Evolutionary conservation across 2,888 invertebrate genomes (phyloP).

Genomic region (Ormyrus nitidulus): DNA sequence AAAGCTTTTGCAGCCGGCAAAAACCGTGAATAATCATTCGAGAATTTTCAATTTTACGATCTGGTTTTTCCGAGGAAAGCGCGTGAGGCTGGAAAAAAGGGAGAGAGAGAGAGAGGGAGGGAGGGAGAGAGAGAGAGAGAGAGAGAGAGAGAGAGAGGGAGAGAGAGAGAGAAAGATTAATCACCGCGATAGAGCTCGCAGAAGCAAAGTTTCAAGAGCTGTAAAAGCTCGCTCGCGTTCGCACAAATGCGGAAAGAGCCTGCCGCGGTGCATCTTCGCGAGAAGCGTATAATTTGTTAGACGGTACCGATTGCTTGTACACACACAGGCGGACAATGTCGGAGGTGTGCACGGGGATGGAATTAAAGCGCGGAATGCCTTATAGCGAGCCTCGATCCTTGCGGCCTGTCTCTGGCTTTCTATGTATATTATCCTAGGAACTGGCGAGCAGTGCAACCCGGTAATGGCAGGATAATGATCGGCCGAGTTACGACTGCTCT

Average conservation of each 20-base stretch:
- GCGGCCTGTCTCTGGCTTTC: not conserved
- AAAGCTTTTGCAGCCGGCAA: not conserved
- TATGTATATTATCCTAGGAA: conserved; percentile 54
- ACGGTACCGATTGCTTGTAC: conserved; percentile 30
- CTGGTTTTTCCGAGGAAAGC: conserved; percentile 33
- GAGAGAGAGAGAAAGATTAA: conserved; percentile 43
- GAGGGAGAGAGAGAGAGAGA: too few relatives aligned
- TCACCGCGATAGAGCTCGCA: conserved; percentile 39
- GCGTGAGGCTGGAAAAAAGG: not conserved
- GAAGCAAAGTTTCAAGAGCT: conserved; percentile 39
- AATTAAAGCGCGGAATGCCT: conserved; percentile 55
- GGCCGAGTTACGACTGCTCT: conserved; percentile 50
- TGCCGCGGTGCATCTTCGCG: conserved; percentile 1
- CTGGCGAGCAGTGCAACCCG: conserved; percentile 51
- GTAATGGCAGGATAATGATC: conserved; percentile 57
- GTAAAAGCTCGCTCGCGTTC: conserved; percentile 51
- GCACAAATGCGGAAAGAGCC: conserved; percentile 54
- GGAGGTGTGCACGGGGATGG: conserved; percentile 53
- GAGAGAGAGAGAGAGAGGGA: conserved; percentile 9
- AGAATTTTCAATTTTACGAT: conserved; percentile 49
- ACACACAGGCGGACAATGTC: not conserved
- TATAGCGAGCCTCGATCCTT: conserved; percentile 21
- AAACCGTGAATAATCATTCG: conserved; percentile 40
- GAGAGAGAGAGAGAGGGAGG: conserved; percentile 36
- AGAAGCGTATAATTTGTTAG: conserved; percentile 49